phyloP scores from a whole-genome alignment of 2,888 invertebrate species.

The Latrodectus elegans region DNA sequence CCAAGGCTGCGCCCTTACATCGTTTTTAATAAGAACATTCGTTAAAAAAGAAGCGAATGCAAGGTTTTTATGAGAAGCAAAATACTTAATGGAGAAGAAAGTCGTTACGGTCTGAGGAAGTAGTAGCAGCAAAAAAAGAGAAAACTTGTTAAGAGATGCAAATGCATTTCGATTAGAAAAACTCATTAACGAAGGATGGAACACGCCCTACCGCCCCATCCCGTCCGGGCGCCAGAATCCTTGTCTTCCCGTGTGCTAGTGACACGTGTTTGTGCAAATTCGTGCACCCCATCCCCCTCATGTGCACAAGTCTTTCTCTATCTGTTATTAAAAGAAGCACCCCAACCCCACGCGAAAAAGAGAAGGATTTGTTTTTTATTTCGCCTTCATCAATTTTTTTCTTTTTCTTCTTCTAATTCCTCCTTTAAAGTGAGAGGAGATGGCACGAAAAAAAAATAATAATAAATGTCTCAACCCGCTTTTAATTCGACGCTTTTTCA shows the following conservation, averaged over 20 bases:
- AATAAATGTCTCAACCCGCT: conserved; percentile 60
- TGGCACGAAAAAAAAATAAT: not conserved
- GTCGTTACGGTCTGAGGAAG: conserved; percentile 67
- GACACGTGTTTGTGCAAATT: conserved; percentile 68
- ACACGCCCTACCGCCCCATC: conserved; percentile 41
- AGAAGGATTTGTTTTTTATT: conserved; percentile 50
- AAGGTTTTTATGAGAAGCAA: conserved; percentile 68
- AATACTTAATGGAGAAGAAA: conserved; percentile 69
- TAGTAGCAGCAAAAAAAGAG: conserved; percentile 41
- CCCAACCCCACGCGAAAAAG: conserved; percentile 39
- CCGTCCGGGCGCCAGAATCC: conserved; percentile 54
- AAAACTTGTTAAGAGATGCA: conserved; percentile 70
- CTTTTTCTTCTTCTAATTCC: not conserved
- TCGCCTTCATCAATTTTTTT: conserved; percentile 30
- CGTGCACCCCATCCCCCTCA: conserved; percentile 37
- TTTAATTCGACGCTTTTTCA: conserved; percentile 62
- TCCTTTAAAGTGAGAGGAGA: not conserved
- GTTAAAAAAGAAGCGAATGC: conserved; percentile 67
- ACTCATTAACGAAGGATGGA: conserved; percentile 68
- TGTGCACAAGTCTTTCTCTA: conserved; percentile 20
- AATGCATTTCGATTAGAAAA: conserved; percentile 70
- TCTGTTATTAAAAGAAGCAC: conserved; percentile 60
- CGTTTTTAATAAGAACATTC: conserved; percentile 70
- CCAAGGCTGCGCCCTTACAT: conserved; percentile 65
- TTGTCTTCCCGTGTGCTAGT: conserved; percentile 60